Percentiles rank a stretch among this genome's conserved stretches.
These are phyloP conservation scores for Gymnosoma rotundatum DNA, from an alignment of 2,888 invertebrate genomes.

Conservation along the genomic window DNA sequence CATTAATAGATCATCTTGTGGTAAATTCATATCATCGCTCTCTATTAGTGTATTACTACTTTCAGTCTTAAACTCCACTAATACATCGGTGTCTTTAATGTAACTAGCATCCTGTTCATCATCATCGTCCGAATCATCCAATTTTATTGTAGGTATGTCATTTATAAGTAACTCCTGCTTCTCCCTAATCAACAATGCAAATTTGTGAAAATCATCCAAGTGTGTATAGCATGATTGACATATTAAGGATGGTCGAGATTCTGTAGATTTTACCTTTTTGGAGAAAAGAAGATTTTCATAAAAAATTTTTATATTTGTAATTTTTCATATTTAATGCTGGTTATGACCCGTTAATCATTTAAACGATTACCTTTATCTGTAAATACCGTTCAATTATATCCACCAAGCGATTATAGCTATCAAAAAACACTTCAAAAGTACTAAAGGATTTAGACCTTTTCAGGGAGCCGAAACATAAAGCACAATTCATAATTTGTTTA, in stretches of 20 bases:
- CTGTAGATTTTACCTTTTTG: constrained; percentile 45
- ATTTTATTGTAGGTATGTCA: constrained; percentile 63
- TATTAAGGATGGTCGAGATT: constrained; percentile 58
- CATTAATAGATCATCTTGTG: constrained; percentile 58
- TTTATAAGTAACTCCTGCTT: constrained; percentile 66
- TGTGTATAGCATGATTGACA: constrained; percentile 70
- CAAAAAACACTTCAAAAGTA: constrained; percentile 51
- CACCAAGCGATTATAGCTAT: constrained; percentile 53
- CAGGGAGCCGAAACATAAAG: constrained; percentile 63
- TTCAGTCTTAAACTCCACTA: constrained; percentile 64
- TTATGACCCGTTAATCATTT: neutral
- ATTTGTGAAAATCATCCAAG: constrained; percentile 70
- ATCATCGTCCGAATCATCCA: constrained; percentile 63
- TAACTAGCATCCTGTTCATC: constrained; percentile 49
- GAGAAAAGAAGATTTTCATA: constrained; percentile 18
- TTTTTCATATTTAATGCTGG: constrained; percentile 2
- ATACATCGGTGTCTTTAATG: constrained; percentile 74
- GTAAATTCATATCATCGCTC: constrained; percentile 26
- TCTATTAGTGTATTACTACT: constrained; percentile 10
- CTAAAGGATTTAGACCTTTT: constrained; percentile 54
- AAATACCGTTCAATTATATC: constrained; percentile 68
- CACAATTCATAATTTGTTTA: constrained; percentile 68
- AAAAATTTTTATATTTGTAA: neutral
- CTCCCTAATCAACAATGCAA: constrained; percentile 66
- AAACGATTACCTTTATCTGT: constrained; percentile 64